Conservation (phyloP, 2,888 invertebrate species). For the Cerceris rybyensis region DNA sequence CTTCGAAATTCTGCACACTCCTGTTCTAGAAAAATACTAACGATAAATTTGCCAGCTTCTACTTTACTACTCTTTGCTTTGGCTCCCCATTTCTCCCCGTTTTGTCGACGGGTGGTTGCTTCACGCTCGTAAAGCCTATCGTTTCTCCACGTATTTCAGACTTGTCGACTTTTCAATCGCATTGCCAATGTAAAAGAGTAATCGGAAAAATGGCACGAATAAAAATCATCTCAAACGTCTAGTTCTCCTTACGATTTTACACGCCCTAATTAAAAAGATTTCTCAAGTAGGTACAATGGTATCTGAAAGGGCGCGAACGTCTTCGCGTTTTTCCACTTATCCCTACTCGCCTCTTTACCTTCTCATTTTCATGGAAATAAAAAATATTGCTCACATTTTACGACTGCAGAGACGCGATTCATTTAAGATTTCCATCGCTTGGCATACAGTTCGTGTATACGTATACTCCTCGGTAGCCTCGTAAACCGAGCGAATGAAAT, state of each 20-base stretch:
- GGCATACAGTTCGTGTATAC: constrained; percentile 9
- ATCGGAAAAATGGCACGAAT: constrained; percentile 36
- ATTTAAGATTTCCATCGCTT: constrained; percentile 29
- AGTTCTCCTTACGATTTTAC: constrained; percentile 7
- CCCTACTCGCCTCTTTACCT: not conserved
- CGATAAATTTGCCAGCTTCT: constrained; percentile 55
- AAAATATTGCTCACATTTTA: constrained; percentile 18
- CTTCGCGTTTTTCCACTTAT: not conserved
- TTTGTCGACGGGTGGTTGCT: constrained; percentile 26
- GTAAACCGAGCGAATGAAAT: constrained; percentile 34
- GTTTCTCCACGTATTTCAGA: constrained; percentile 51
- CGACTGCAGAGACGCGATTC: constrained; percentile 6
- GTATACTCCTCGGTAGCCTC: constrained; percentile 16
- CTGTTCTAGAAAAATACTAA: constrained; percentile 55
- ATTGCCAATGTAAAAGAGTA: constrained; percentile 16
- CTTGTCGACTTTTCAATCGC: constrained; percentile 36
- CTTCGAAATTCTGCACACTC: constrained; percentile 32
- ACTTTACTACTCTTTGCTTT: constrained; percentile 19
- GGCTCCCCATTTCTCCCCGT: constrained; percentile 1
- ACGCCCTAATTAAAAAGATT: not conserved
- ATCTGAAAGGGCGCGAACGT: constrained; percentile 3
- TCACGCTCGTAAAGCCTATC: constrained; percentile 39
- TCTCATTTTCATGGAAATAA: constrained; percentile 20
- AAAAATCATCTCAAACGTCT: constrained; percentile 39
- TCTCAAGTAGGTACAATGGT: no score